Percentiles rank a stretch among this genome's conserved stretches.
phyloP scores from a whole-genome alignment of 2,888 invertebrate genomes.

The Petrophora chlorosata region DNA sequence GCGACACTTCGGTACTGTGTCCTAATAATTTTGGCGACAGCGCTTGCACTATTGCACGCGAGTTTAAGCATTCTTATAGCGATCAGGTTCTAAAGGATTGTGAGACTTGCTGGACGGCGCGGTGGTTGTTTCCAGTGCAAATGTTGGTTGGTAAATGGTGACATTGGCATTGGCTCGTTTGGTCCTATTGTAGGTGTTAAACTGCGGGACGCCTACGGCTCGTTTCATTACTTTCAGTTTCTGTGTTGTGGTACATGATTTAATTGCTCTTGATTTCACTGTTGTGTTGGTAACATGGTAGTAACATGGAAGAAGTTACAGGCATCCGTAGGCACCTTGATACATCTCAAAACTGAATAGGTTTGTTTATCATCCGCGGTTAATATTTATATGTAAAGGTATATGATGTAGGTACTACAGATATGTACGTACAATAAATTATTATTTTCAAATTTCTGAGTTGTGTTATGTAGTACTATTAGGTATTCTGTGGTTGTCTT shows the following conservation, averaged over 20 bases:
- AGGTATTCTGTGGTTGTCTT: too few relatives aligned
- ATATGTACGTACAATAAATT: too few relatives aligned
- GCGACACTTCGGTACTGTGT: constrained; percentile 1
- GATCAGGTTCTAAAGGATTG: background rate
- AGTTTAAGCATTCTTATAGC: background rate
- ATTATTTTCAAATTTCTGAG: too few relatives aligned
- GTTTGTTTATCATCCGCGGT: too few relatives aligned
- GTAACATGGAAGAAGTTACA: background rate
- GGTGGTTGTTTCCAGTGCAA: constrained; percentile 16
- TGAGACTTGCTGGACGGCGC: background rate
- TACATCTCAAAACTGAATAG: too few relatives aligned
- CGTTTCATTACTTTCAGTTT: constrained; percentile 6
- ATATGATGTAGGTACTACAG: too few relatives aligned
- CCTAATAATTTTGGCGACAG: background rate
- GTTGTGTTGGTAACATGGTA: background rate
- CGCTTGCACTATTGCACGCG: background rate
- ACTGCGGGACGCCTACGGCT: background rate
- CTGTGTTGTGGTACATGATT: background rate
- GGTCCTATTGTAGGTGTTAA: constrained; percentile 7
- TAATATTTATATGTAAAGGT: too few relatives aligned
- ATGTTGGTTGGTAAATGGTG: constrained; percentile 26
- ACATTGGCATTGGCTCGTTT: constrained; percentile 14
- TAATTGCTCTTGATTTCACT: background rate
- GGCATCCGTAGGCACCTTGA: too few relatives aligned
- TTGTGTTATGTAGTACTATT: too few relatives aligned